Evolutionary conservation across 2,888 invertebrate species (phyloP), one percentile per base, ranked within the genome.

Genomic region (Colostygia pectinataria): DNA sequence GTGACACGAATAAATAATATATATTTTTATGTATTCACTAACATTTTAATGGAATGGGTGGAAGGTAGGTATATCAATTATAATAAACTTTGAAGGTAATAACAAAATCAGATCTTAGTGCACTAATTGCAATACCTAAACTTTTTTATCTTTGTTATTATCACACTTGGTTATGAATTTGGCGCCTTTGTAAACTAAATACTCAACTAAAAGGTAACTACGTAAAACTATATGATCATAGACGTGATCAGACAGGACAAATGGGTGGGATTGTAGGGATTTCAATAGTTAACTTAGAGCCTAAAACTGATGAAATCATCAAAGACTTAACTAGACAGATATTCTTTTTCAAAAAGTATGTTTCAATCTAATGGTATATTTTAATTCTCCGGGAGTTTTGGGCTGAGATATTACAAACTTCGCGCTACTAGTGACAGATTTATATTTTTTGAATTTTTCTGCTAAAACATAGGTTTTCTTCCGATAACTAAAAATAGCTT

Each of bases 361-460:
- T 71, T 88, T 87, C 60, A 89, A 72, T 58, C 76, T 74, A 59
- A 90, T 87, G 4, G 90, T 90, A 63, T 86, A 90, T 76, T 89
- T 90, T 23, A 90, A 76, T 55, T 80, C 77, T 18, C 87, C 85
- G 9, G 77, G 65, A 23, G 73, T 55, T 57, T 77, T 80, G 20
- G 85, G 86, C 57, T 84, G 83, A 1, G 87, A 70, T 68, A 89
- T 89, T 36, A 87, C 67, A 66, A 89, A 88, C 53, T 85, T 88
- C 25, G 83, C 69, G 60, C 72, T 83, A 57, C 67, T 72, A n/a
- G n/a, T n/a, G 29, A 74, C 70, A 20, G 88, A 84, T 70, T 82
- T 88, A 67, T 90, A 89, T 64, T 87, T 90, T 53, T 75, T 68
- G 63, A 87, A 85, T 53, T 80, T 83, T 59, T 89, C 88, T 33